Evolutionary conservation across 2,888 invertebrate species (phyloP), one percentile per base, ranked within the genome.

Genomic region (Hypena proboscidalis): DNA sequence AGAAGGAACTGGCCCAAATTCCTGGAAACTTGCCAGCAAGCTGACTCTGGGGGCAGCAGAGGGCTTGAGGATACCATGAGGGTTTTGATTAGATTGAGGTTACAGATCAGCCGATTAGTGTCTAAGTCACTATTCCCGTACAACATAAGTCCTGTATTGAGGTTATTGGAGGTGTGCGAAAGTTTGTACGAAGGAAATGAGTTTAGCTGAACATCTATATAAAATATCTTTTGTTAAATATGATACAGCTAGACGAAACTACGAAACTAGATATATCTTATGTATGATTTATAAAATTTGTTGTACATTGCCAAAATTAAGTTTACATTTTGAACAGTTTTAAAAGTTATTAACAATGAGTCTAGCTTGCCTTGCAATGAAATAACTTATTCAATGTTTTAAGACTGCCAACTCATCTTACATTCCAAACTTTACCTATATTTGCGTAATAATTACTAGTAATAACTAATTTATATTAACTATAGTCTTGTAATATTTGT

Each of bases 121-220:
- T 94, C 96, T 0, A 95, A 95, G 70, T 94, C 96, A 59, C 83
- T 97, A 33, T 97, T 97, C 81, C 97, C 97, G 0, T 97, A 97
- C 80, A 97, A 97, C 80, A 97, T 97, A 70, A 96, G 95, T 67
- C 97, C 97, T 25, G 95, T 97, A 43, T 89, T 97, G 61, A 94
- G 95, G 80, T 88, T 97, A 66, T 87, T 97, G 56, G 96, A 96
- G 78, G 95, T 95, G 58, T 97, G 96, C 72, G 97, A 97, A 76
- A 95, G 95, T 74, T 91, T 97, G 64, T 97, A 96, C 80, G 96
- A 97, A 85, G 95, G 95, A 2, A 95, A 95, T 80, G 95, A 95
- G 71, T 94, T 94, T 66, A 95, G 95, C 88, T 95, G 92, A 94
- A 72, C 60, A 49, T 31, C 3, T 8, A 17, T 9, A 22, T 10